phyloP scores from a whole-genome alignment of 2,797 vertebrate species.

The Rhinoraja longicauda region DNA sequence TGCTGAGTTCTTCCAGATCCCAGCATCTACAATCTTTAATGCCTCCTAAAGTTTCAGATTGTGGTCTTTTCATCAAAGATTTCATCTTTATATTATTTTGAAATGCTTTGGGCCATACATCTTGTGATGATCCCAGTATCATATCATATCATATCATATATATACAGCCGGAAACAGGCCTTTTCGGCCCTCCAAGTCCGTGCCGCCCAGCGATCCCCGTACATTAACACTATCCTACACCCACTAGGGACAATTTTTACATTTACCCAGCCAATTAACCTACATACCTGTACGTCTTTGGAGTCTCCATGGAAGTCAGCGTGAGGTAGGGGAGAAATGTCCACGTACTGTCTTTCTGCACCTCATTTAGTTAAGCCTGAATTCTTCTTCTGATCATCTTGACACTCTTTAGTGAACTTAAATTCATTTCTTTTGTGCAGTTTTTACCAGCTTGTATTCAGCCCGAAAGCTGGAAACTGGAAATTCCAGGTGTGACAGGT shows the following conservation, averaged over 20 bases:
- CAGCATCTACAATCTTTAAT: no score
- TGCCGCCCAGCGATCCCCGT: no score
- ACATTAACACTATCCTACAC: no score
- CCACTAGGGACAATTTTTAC: no score
- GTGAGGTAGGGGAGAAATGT: neutral
- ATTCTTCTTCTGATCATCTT: no score
- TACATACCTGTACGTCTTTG: no score
- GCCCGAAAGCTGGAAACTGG: neutral
- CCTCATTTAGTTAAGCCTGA: neutral
- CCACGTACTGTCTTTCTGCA: neutral
- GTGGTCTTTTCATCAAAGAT: neutral
- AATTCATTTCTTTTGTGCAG: neutral
- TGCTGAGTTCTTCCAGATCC: no score
- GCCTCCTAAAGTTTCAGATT: neutral
- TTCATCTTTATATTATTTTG: neutral
- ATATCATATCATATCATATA: no score
- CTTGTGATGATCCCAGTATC: no score
- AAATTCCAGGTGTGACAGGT: neutral
- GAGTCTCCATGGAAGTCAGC: neutral
- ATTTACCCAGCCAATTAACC: no score
- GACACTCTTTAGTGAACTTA: neutral
- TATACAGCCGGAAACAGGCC: no score
- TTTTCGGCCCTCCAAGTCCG: no score
- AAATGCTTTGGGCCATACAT: neutral
- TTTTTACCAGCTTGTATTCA: neutral